Evolutionary conservation across 2,888 invertebrate species (phyloP).

Genomic region (Odontomyia ornata): DNA sequence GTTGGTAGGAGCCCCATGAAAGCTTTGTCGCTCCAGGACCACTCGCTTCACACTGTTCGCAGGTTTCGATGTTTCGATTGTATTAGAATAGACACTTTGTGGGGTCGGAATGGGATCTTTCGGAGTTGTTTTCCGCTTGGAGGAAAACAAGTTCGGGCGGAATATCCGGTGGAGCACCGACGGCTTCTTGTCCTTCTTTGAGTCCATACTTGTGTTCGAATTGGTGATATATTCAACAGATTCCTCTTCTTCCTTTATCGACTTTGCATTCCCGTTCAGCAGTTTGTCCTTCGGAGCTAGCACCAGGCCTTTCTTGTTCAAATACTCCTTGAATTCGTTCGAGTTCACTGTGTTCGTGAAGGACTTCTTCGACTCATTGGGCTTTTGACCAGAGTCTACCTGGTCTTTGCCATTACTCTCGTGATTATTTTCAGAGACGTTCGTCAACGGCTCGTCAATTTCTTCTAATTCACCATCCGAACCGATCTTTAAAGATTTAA

Average conservation of each 20-base stretch:
- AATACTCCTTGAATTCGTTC: slow-evolving; percentile 62
- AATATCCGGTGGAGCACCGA: slow-evolving; percentile 61
- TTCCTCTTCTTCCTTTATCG: slow-evolving; percentile 8
- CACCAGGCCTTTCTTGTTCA: slow-evolving; percentile 60
- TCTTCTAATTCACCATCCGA: slow-evolving; percentile 64
- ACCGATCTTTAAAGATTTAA: slow-evolving; percentile 60
- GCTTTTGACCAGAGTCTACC: slow-evolving; percentile 8
- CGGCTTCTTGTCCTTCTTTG: slow-evolving; percentile 57
- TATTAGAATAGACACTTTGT: slow-evolving; percentile 52
- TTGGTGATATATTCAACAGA: not conserved
- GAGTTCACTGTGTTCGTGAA: slow-evolving; percentile 63
- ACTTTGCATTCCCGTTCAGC: slow-evolving; percentile 49
- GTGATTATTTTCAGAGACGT: slow-evolving; percentile 61
- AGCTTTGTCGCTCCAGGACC: slow-evolving; percentile 59
- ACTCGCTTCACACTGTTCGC: slow-evolving; percentile 58
- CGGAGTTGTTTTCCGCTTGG: slow-evolving; percentile 60
- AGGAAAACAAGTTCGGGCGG: slow-evolving; percentile 60
- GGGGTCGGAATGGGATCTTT: slow-evolving; percentile 57
- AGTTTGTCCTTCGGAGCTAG: slow-evolving; percentile 56
- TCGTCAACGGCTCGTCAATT: slow-evolving; percentile 60
- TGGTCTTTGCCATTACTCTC: slow-evolving; percentile 27
- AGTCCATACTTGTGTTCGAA: slow-evolving; percentile 27
- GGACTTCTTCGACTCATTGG: slow-evolving; percentile 49
- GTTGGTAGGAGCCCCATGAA: slow-evolving; percentile 54
- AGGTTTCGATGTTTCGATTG: slow-evolving; percentile 31